Evolutionary conservation across 2,888 invertebrate species (phyloP).

Genomic region (Hedya salicella): DNA sequence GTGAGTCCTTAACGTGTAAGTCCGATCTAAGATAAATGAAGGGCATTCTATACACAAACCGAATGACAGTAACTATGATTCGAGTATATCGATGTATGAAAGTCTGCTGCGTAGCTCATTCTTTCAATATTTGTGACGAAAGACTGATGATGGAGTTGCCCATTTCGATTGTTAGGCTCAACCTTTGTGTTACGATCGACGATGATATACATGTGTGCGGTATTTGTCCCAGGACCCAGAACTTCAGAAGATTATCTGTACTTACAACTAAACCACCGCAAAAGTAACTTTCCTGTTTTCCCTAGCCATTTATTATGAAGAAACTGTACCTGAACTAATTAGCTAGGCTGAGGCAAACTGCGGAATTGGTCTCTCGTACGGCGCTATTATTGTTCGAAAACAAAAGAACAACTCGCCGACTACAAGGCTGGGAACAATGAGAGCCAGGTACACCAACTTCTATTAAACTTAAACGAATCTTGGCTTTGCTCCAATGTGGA

Average conservation of each 20-base stretch:
- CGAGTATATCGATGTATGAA: too few relatives aligned
- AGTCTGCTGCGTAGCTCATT: too few relatives aligned
- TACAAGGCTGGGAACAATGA: constrained; percentile 26
- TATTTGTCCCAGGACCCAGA: background rate
- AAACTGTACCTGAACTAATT: constrained; percentile 37
- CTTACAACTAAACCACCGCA: constrained; percentile 4
- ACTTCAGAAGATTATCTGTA: background rate
- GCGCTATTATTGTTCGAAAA: constrained; percentile 38
- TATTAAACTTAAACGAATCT: constrained; percentile 37
- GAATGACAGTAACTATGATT: too few relatives aligned
- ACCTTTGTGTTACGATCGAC: too few relatives aligned
- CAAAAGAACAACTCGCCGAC: constrained; percentile 30
- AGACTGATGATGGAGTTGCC: too few relatives aligned
- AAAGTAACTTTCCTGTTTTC: constrained; percentile 13
- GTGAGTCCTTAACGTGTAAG: too few relatives aligned
- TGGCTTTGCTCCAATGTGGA: constrained; percentile 30
- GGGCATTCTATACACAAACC: too few relatives aligned
- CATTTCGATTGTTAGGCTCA: too few relatives aligned
- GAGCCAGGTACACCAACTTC: constrained; percentile 21
- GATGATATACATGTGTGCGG: background rate
- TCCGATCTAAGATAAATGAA: too few relatives aligned
- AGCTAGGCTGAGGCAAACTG: constrained; percentile 36
- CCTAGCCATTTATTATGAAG: constrained; percentile 32
- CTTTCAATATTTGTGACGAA: too few relatives aligned
- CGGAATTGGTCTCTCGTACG: constrained; percentile 37